These are phyloP conservation scores for Contarinia nasturtii DNA, from an alignment of 1,140 invertebrate species.

Conservation along the genomic window DNA sequence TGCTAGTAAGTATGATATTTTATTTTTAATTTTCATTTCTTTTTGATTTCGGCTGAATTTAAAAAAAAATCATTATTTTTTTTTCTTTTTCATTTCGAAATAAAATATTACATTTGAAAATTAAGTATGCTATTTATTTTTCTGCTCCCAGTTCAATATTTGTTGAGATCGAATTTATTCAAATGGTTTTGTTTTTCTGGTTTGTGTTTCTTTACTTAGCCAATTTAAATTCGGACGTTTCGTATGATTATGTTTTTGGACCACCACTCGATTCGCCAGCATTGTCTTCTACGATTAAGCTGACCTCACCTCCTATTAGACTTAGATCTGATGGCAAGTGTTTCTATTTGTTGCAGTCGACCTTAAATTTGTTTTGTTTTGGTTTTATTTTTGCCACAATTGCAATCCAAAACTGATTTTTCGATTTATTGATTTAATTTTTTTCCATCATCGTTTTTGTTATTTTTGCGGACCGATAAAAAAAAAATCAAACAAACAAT, in stretches of 20 bases:
- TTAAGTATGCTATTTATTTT: no score
- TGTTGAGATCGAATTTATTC: no score
- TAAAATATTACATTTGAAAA: no score
- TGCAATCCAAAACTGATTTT: neutral
- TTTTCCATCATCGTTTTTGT: neutral
- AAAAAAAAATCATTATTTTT: neutral
- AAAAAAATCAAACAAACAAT: neutral
- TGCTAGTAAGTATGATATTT: slow-evolving; percentile 7
- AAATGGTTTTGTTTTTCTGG: no score
- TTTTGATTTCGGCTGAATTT: no score
- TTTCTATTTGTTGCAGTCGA: neutral
- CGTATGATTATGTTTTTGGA: slow-evolving; percentile 27
- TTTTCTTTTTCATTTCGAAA: no score
- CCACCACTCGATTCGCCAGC: slow-evolving; percentile 24
- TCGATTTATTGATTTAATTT: neutral
- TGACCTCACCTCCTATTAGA: slow-evolving; percentile 23
- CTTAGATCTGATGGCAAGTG: slow-evolving; percentile 21
- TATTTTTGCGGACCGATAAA: neutral
- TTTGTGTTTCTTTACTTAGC: slow-evolving; percentile 9
- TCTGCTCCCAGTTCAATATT: no score
- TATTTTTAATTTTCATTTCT: neutral
- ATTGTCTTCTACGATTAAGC: slow-evolving; percentile 23
- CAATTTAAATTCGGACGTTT: slow-evolving; percentile 24
- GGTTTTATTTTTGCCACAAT: neutral
- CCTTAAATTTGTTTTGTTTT: neutral